phyloP scores from a whole-genome alignment of 2,113 vertebrate species.

The Vulpes lagopus region DNA sequence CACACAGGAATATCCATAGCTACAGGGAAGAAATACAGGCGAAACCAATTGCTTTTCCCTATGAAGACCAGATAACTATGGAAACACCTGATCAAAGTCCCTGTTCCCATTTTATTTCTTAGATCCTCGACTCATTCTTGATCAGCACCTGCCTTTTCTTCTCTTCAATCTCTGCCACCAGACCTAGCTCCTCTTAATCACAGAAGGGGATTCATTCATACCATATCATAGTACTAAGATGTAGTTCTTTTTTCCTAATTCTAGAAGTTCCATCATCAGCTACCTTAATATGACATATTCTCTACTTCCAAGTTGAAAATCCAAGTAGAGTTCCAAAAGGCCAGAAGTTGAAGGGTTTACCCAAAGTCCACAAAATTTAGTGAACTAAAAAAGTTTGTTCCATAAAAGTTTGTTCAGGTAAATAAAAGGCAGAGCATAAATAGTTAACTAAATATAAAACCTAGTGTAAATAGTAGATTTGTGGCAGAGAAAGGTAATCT shows the following conservation, averaged over 20 bases:
- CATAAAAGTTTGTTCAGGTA: background rate
- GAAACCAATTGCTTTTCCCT: background rate
- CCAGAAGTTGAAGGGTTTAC: background rate
- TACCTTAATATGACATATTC: background rate
- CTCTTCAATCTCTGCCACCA: background rate
- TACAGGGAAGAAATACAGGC: background rate
- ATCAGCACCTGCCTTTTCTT: background rate
- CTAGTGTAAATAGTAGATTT: background rate
- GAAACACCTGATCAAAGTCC: background rate
- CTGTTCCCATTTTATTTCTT: background rate
- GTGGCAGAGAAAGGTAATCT: background rate
- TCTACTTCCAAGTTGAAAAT: conserved; percentile 19
- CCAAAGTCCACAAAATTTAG: background rate
- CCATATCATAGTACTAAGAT: background rate
- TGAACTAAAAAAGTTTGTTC: background rate
- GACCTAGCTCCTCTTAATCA: background rate
- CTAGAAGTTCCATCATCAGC: background rate
- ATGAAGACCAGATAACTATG: background rate
- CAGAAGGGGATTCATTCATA: background rate
- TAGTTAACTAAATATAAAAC: background rate
- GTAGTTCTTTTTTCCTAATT: background rate
- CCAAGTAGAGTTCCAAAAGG: background rate
- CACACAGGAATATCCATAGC: background rate
- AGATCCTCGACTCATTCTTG: background rate
- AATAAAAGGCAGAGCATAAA: background rate